Percentiles rank a stretch among this genome's conserved stretches.
Conservation (phyloP, 1,140 invertebrate genomes). For the Aleiodes sp. region DNA sequence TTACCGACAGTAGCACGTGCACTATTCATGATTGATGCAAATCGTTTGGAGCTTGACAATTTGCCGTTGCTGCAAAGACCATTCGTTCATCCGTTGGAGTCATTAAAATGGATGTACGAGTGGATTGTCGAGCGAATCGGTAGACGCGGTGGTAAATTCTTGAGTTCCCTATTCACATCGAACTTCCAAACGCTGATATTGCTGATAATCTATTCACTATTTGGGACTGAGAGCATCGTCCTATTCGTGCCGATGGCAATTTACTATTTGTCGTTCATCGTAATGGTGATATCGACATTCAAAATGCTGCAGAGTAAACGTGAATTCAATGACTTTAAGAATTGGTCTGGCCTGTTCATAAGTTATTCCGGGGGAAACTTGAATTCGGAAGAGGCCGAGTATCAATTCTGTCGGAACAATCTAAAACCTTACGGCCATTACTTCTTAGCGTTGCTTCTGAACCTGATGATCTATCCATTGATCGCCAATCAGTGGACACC, state of each 20-base stretch:
- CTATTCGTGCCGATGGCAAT: conserved; percentile 74
- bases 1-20: conserved; percentile 79
- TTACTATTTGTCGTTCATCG: conserved; percentile 76
- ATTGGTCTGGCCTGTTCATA: conserved; percentile 82
- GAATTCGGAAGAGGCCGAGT: conserved; percentile 81
- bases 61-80: conserved; percentile 76
- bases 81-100: conserved; percentile 75
- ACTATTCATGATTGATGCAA: conserved; percentile 75
- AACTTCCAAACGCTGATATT: conserved; percentile 74
- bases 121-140: conserved; percentile 73
- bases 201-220: conserved; percentile 74
- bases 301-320: conserved; percentile 80
- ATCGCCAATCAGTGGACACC: conserved; percentile 81
- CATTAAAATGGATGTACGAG: conserved; percentile 74
- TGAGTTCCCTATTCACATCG: conserved; percentile 65
- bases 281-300: conserved; percentile 81
- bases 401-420: conserved; percentile 83
- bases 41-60: conserved; percentile 72
- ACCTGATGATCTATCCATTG: conserved; percentile 80
- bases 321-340: conserved; percentile 78
- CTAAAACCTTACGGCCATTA: conserved; percentile 82
- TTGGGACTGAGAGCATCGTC: conserved; percentile 73
- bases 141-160: conserved; percentile 64
- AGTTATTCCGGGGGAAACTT: conserved; percentile 75
- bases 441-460: conserved; percentile 77